Base-by-base conservation (phyloP, 1,140 invertebrate genomes). In the Gonioctena quinquepunctata region DNA sequence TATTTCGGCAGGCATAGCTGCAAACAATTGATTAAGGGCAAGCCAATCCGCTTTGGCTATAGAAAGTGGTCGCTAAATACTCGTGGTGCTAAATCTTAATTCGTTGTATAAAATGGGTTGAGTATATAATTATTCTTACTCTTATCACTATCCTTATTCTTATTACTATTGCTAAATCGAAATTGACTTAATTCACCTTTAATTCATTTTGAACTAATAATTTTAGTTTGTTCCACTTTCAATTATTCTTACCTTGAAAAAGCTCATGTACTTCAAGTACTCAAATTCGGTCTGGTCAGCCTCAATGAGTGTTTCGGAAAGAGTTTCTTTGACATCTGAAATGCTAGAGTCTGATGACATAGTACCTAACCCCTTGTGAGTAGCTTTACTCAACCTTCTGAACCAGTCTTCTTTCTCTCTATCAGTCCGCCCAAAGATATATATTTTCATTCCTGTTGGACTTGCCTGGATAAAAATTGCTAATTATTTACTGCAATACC, bases 351-450 rank as follows among this genome's bases (percentile, higher is more conserved):
- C 21, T 19, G 25, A 26, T 8, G 57, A 60, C 13, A n/a, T 18
- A 11, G 21, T 0, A n/a, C 22, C 33, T 22, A 50, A 19, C 7
- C 42, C 48, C 1, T 62, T 62, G 49, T 77, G 76, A n/a, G 75
- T 79, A 13, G 77, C 76, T 6, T 67, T 66, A 6, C 49, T 68
- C 56, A 78, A 69, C 68, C 74, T 65, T 27, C 74, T 69, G 82
- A 86, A 94, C 95, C 95, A 97, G 76, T 95, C 90, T 84, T 96
- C 95, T 82, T 97, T 97, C 75, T 96, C 93, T 56, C 94, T 84
- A 76, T 93, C 90, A 60, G 92, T 91, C 70, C 95, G 86, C 2
- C 93, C 90, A 84, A 97, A 96, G 60, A 97, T 81, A 78, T 90
- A 91, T 16, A 86, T 80, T 82, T 83, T 84, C 18, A 75, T 81